A percentile compares a stretch with the other conserved stretches of the same genome.
Evolutionary conservation across 2,113 vertebrate genomes (phyloP).

Genomic region (Sterna hirundo): DNA sequence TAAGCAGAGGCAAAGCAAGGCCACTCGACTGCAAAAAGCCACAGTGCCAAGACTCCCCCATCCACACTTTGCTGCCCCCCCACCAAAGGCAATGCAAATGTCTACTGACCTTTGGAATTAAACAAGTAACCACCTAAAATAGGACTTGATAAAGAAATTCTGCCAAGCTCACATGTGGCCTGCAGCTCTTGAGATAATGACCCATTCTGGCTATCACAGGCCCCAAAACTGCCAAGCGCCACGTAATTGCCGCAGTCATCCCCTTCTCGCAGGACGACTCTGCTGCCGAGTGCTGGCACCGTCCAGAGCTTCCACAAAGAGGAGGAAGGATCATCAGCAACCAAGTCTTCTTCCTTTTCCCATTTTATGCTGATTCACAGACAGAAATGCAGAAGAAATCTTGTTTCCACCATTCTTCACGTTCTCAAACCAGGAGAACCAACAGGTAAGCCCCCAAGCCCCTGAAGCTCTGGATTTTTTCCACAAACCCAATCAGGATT

Average conservation of each 20-base stretch:
- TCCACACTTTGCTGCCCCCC: neutral
- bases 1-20: neutral
- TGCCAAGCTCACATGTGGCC: neutral
- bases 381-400: neutral
- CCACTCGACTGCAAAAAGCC: neutral
- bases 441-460: neutral
- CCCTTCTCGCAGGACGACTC: rapidly evolving
- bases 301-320: neutral
- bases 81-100: rapidly evolving
- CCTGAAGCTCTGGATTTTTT: neutral
- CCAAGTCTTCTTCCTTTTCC: neutral
- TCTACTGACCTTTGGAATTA: neutral
- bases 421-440: neutral
- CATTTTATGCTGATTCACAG: neutral
- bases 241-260: neutral
- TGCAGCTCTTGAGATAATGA: neutral
- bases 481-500: neutral
- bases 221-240: neutral
- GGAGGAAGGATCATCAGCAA: neutral
- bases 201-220: neutral
- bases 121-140: neutral
- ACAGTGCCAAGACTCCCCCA: neutral
- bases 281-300: rapidly evolving
- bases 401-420: neutral
- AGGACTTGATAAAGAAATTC: neutral